Conservation (phyloP, 37 sponge, comb jelly and placozoan species). For the Corticium candelabrum region DNA sequence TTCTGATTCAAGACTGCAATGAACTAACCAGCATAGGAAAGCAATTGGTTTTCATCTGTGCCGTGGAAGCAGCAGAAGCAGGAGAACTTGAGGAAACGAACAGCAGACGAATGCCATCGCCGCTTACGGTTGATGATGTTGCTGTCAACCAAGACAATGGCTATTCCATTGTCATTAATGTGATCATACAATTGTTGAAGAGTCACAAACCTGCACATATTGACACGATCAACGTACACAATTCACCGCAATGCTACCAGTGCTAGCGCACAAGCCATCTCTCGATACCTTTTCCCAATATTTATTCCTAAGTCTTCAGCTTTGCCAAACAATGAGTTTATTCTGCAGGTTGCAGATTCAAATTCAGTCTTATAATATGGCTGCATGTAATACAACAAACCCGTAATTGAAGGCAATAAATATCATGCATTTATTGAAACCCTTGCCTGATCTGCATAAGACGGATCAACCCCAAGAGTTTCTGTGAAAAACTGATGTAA, state of each 20-base stretch:
- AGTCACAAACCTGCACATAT: neutral
- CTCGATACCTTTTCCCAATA: neutral
- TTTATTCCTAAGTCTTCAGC: neutral
- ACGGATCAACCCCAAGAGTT: neutral
- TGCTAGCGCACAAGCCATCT: neutral
- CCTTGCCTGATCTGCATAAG: neutral
- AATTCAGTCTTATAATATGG: neutral
- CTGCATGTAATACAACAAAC: too few relatives aligned
- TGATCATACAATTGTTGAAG: neutral
- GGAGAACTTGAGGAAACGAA: too few relatives aligned
- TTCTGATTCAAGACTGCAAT: too few relatives aligned
- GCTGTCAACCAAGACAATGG: neutral
- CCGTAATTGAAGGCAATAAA: too few relatives aligned
- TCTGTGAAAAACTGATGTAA: neutral
- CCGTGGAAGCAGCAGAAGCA: too few relatives aligned
- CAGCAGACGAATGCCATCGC: too few relatives aligned
- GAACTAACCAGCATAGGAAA: too few relatives aligned
- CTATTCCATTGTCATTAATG: neutral
- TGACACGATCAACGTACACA: too few relatives aligned
- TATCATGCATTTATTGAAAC: neutral
- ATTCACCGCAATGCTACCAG: neutral
- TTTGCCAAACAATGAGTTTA: neutral
- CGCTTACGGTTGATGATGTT: neutral
- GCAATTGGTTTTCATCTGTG: too few relatives aligned
- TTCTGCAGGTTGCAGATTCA: neutral